These are phyloP conservation scores for Apodemus speciosus DNA, from an alignment of 2,113 vertebrate species.

Conservation along the genomic window DNA sequence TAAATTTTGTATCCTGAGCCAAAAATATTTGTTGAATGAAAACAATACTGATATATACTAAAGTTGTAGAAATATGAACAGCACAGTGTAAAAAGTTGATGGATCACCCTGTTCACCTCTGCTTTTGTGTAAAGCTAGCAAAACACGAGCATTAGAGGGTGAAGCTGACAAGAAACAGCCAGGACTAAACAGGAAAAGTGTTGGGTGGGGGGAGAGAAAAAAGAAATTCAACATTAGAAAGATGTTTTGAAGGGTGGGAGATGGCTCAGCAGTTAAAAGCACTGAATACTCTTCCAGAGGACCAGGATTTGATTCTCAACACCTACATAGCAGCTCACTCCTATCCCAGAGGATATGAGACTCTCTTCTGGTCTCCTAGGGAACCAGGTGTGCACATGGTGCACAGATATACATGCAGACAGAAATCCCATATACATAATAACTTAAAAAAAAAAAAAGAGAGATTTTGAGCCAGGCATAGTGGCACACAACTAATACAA, in stretches of 20 bases:
- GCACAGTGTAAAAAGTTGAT: not conserved
- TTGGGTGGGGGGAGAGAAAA: not conserved
- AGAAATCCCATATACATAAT: not conserved
- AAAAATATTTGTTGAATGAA: constrained; percentile 13
- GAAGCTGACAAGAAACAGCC: not conserved
- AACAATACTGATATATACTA: not conserved
- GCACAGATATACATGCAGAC: not conserved
- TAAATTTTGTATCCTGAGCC: not conserved
- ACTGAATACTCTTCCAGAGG: not conserved
- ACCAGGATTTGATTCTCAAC: not conserved
- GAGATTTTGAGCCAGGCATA: not conserved
- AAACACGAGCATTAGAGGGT: not conserved
- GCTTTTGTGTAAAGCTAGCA: not conserved
- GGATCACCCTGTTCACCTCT: not conserved
- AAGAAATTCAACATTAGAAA: constrained; percentile 24
- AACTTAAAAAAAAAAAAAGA: not conserved
- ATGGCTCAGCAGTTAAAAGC: not conserved
- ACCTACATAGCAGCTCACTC: not conserved
- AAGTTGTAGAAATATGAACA: not conserved
- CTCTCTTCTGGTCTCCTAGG: not conserved
- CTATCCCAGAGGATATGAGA: not conserved
- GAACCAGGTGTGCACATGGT: not conserved
- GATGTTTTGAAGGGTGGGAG: not conserved
- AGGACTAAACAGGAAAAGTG: not conserved
- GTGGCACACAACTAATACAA: not conserved